phyloP scores from a whole-genome alignment of 1,140 invertebrate genomes.

The Ruditapes philippinarum region DNA sequence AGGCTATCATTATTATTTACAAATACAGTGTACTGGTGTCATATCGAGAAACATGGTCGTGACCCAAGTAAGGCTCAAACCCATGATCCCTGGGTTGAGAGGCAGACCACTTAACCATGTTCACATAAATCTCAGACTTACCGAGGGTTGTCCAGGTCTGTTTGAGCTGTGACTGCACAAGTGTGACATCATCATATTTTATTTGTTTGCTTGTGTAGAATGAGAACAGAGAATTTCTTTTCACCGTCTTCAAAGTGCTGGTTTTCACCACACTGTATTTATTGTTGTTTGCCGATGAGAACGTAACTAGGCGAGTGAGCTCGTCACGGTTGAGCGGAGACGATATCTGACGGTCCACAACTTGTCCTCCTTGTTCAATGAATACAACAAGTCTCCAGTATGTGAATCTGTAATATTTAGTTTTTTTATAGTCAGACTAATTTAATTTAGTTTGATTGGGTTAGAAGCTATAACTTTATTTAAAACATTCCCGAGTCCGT shows the following conservation, averaged over 20 bases:
- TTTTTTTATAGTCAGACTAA: neutral
- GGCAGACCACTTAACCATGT: too few species aligned
- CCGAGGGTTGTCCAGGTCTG: conserved; percentile 28
- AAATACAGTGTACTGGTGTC: too few species aligned
- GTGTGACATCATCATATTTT: conserved; percentile 41
- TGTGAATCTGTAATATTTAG: neutral
- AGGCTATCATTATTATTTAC: too few species aligned
- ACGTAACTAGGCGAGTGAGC: neutral
- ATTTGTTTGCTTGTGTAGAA: neutral
- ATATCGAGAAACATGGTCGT: too few species aligned
- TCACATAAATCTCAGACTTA: too few species aligned
- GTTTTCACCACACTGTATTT: neutral
- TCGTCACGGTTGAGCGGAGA: neutral
- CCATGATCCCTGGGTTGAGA: too few species aligned
- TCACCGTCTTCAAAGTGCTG: neutral
- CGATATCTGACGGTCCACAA: conserved; percentile 47
- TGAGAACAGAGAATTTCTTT: conserved; percentile 32
- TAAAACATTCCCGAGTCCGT: too few species aligned
- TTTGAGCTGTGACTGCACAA: conserved; percentile 31
- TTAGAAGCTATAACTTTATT: too few species aligned
- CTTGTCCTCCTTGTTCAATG: conserved; percentile 27
- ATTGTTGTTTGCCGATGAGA: conserved; percentile 38
- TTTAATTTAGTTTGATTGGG: too few species aligned
- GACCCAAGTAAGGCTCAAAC: too few species aligned
- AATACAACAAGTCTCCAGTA: conserved; percentile 56